phyloP scores from a whole-genome alignment of 1,140 invertebrate species.

The Phenacoccus solenopsis region DNA sequence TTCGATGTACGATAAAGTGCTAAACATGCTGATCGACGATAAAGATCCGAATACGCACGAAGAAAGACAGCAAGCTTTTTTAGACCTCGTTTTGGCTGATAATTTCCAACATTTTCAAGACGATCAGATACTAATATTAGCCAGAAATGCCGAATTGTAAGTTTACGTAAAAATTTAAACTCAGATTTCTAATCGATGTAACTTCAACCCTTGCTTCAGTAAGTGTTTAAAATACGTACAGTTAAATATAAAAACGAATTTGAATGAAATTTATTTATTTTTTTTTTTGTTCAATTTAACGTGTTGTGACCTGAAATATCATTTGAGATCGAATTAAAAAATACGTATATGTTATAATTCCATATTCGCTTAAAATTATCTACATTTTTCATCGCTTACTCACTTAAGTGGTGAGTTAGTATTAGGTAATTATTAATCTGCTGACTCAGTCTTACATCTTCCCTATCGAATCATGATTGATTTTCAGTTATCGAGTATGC shows the following conservation, averaged over 20 bases:
- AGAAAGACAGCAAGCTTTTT: conserved; percentile 65
- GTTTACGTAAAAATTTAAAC: background rate
- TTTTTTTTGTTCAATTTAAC: too few species aligned
- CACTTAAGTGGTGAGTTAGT: too few species aligned
- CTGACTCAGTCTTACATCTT: too few species aligned
- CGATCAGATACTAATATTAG: conserved; percentile 23
- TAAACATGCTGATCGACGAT: conserved; percentile 40
- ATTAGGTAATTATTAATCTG: too few species aligned
- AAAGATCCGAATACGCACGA: conserved; percentile 41
- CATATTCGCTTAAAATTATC: conserved; percentile 54
- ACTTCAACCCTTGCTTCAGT: background rate
- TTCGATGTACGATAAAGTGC: conserved; percentile 33
- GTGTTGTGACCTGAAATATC: too few species aligned
- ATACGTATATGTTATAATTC: too few species aligned
- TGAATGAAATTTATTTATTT: too few species aligned
- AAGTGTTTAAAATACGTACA: background rate
- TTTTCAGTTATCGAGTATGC: conserved; percentile 45
- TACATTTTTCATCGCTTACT: too few species aligned
- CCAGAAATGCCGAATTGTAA: conserved; percentile 27
- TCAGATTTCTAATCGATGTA: background rate
- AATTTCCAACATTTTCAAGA: conserved; percentile 35
- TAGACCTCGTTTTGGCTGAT: conserved; percentile 58
- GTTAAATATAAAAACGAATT: too few species aligned
- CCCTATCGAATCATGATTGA: too few species aligned
- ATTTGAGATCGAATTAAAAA: too few species aligned